phyloP scores from a whole-genome alignment of 2,888 invertebrate genomes.

The Xanthia togata region DNA sequence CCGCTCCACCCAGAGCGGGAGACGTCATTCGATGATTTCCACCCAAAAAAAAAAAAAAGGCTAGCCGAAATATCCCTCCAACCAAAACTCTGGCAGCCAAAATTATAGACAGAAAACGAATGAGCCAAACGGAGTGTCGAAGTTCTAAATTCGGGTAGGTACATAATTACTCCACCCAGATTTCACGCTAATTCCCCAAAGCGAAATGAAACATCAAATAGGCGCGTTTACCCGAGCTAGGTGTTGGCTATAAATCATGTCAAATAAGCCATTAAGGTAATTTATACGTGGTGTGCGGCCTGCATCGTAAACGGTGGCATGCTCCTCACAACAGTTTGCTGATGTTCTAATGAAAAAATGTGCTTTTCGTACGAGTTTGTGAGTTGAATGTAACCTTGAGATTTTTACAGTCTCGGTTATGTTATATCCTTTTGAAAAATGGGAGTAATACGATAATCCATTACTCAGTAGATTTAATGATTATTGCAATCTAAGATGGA shows the following conservation, averaged over 20 bases:
- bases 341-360: constrained; percentile 65
- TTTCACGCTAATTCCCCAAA: constrained; percentile 54
- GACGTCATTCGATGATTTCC: too few relatives aligned
- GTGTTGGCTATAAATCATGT: constrained; percentile 77
- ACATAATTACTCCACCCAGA: constrained; percentile 25
- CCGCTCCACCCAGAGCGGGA: too few relatives aligned
- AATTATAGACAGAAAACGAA: constrained; percentile 11
- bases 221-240: constrained; percentile 61
- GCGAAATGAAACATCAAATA: constrained; percentile 60
- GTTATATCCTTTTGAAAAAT: background rate
- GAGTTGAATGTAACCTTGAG: constrained; percentile 22
- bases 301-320: constrained; percentile 72
- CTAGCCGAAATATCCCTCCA: too few relatives aligned
- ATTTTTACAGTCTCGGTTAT: background rate
- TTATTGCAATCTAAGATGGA: background rate
- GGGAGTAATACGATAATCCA: background rate
- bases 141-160: constrained; percentile 11
- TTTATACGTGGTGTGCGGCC: constrained; percentile 73
- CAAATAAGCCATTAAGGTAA: constrained; percentile 79
- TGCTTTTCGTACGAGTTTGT: constrained; percentile 45
- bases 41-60: too few relatives aligned
- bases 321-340: constrained; percentile 51
- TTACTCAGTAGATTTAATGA: background rate
- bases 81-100: background rate
- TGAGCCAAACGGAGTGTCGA: background rate